Percentiles rank a stretch among this genome's conserved stretches.
These are phyloP conservation scores for Manis crassicaudata DNA, from an alignment of 2,797 vertebrate species.

Conservation along the genomic window DNA sequence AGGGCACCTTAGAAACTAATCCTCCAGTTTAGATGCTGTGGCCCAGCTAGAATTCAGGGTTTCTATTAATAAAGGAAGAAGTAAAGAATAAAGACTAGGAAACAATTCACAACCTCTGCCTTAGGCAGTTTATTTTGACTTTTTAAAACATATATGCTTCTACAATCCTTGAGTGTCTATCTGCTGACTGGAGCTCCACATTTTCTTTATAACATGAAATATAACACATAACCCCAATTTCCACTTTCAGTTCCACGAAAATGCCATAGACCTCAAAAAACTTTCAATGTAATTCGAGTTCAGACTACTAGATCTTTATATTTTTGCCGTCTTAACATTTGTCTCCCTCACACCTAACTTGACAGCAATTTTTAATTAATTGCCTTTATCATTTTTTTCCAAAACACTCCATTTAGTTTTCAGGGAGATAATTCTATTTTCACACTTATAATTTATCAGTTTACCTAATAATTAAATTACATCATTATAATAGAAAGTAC, in stretches of 20 bases:
- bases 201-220: not conserved
- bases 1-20: not conserved
- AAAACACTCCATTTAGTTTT: constrained; percentile 34
- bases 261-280: not conserved
- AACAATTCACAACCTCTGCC: not conserved
- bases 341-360: not conserved
- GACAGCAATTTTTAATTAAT: constrained; percentile 9
- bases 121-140: not conserved
- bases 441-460: constrained; percentile 41
- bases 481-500: constrained; percentile 50
- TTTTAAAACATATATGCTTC: not conserved
- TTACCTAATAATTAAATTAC: constrained; percentile 51
- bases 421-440: constrained; percentile 45
- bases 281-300: not conserved
- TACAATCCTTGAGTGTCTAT: not conserved
- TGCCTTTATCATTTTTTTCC: constrained; percentile 31
- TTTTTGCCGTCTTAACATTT: constrained; percentile 6
- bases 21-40: not conserved
- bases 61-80: constrained; percentile 9
- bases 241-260: not conserved
- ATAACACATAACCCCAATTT: not conserved
- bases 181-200: not conserved
- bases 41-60: not conserved
- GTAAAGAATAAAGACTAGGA: not conserved
- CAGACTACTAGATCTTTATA: not conserved